Evolutionary conservation across 2,888 invertebrate genomes (phyloP).

Genomic region (Hirtodrosophila duncani): DNA sequence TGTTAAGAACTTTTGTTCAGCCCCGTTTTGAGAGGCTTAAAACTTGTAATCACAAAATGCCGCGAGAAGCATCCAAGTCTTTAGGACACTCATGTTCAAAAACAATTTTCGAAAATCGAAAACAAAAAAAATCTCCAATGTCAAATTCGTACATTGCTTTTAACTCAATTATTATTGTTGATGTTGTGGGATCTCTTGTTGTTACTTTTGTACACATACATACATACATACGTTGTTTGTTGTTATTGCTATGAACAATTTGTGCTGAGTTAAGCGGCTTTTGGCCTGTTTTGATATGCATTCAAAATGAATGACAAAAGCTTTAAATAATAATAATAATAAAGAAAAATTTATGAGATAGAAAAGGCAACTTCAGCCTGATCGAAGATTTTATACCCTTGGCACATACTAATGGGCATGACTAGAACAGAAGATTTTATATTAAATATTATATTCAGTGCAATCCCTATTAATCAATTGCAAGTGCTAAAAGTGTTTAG

Average conservation of each 20-base stretch:
- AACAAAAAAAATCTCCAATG: conserved; percentile 38
- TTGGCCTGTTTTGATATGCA: conserved; percentile 15
- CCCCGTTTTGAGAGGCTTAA: conserved; percentile 7
- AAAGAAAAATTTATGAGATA: no score
- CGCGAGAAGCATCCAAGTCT: conserved; percentile 7
- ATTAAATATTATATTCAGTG: no score
- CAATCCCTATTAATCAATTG: no score
- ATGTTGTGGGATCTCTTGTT: conserved; percentile 11
- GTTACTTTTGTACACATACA: conserved; percentile 13
- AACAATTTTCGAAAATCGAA: background rate
- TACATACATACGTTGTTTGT: no score
- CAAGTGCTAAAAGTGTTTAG: no score
- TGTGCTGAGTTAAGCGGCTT: conserved; percentile 34
- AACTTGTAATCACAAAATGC: conserved; percentile 8
- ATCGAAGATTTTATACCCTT: no score
- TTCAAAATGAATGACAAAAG: conserved; percentile 18
- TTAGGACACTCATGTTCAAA: conserved; percentile 25
- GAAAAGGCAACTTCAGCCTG: no score
- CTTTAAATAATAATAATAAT: no score
- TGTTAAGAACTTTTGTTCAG: conserved; percentile 24
- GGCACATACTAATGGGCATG: no score
- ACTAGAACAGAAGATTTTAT: no score
- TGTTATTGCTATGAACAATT: no score
- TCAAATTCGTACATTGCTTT: conserved; percentile 47
- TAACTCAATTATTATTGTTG: conserved; percentile 37